Evolutionary conservation across 2,888 invertebrate genomes (phyloP).

Genomic region (Rhogogaster chlorosoma): DNA sequence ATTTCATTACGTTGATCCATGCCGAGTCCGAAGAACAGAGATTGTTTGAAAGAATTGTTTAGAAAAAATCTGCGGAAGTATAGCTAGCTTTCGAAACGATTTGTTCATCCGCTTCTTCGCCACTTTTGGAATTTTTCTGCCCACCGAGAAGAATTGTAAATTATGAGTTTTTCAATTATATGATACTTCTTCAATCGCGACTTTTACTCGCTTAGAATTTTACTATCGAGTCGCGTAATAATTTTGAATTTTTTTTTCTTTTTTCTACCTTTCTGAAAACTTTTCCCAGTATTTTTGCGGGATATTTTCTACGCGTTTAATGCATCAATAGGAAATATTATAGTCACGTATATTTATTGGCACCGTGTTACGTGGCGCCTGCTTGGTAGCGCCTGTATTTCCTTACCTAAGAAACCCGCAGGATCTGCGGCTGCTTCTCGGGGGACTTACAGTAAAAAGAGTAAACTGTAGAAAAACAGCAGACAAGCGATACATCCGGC

Average conservation of each 20-base stretch:
- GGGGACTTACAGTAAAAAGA: slow-evolving; percentile 21
- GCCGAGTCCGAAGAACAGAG: not conserved
- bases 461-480: slow-evolving; percentile 48
- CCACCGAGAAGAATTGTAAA: not conserved
- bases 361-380: not conserved
- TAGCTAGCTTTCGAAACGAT: slow-evolving; percentile 3
- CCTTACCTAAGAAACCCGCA: not conserved
- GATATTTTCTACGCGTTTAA: not conserved
- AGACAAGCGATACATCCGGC: slow-evolving; percentile 59
- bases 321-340: not conserved
- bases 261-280: not conserved
- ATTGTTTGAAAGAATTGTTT: slow-evolving; percentile 12
- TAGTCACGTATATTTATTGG: slow-evolving; percentile 22
- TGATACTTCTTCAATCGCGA: not conserved
- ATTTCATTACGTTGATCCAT: slow-evolving; percentile 29
- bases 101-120: not conserved
- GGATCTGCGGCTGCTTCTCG: not conserved
- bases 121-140: not conserved
- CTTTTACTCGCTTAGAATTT: too few relatives aligned
- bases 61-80: slow-evolving; percentile 20
- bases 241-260: not conserved
- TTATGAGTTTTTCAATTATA: too few relatives aligned
- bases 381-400: not conserved
- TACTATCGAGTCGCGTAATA: not conserved
- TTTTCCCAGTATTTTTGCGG: not conserved